Evolutionary conservation across 2,113 vertebrate genomes (phyloP).

Genomic region (Eulacestoma nigropectus): DNA sequence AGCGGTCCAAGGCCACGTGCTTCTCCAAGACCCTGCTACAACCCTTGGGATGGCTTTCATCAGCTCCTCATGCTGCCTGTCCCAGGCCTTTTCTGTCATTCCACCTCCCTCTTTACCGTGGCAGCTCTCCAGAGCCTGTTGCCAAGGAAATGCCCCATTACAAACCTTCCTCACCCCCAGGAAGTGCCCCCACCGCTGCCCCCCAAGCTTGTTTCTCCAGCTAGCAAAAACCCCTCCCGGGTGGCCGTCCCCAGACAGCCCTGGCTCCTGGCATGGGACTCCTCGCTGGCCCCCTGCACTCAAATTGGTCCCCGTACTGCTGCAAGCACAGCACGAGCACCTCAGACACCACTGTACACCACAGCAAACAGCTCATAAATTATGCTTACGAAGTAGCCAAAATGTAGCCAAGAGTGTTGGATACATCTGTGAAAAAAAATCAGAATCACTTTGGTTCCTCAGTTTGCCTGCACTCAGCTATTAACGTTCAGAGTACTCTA

Average conservation of each 20-base stretch:
- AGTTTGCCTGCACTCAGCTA: neutral
- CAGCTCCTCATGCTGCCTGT: neutral
- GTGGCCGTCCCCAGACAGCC: no score
- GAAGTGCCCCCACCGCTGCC: neutral
- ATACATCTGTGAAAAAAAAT: neutral
- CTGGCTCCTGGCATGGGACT: accelerated
- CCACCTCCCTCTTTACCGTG: neutral
- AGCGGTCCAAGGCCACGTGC: neutral
- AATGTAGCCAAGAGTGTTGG: neutral
- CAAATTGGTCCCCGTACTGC: accelerated
- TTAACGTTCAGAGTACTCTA: neutral
- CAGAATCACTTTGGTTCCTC: neutral
- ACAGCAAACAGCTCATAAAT: accelerated
- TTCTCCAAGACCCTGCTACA: neutral
- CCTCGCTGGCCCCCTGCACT: accelerated
- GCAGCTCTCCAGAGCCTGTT: neutral
- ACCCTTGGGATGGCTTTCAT: neutral
- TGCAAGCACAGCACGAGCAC: accelerated
- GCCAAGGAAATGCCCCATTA: neutral
- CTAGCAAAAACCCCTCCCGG: neutral
- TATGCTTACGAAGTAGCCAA: neutral
- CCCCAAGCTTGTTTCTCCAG: neutral
- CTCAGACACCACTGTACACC: neutral
- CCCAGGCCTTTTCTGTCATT: neutral
- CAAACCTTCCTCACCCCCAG: neutral